Base-by-base conservation (phyloP, 2,888 invertebrate species). In the Congeria kusceri region DNA sequence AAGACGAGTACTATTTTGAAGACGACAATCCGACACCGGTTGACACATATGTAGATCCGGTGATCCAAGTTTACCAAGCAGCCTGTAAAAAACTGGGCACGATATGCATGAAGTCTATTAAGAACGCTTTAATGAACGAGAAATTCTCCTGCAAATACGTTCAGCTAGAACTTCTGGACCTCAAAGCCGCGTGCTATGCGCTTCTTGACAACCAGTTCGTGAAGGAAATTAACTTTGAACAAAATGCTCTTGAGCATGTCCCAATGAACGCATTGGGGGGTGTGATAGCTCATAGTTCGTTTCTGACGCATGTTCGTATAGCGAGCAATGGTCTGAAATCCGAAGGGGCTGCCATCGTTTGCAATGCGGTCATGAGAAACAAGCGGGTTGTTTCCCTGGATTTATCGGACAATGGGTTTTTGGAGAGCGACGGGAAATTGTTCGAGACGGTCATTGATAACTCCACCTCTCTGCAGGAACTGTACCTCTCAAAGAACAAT, bases 401-500 rank as follows among this genome's bases (percentile, higher is more conserved):
- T 81, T 66, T 88, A 3, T 87, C 87, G 63, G 86, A 86, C 64
- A 88, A 87, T 63, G 78, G 78, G 9, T 76, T 88, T 9, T 59
- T 63, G 0, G 88, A 88, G 25, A 83, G 76, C 1, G 88, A 87
- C 61, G 87, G 83, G 11, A 58, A 70, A 27, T 70, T 69, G n/a
- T 80, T 87, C 29, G 80, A 83, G 72, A 63, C 57, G 47, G 29
- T 80, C 4, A 58, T 80, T 3, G 70, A 83, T 58, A 64, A 75
- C 20, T 80, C 83, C 18, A 66, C 74, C 23, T 77, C 76, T 3
- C 67, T 89, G 11, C 49, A 70, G 49, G 86, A 86, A 56, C 71
- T 89, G 18, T 70, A 86, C 68, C 72, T 89, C 1, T 79, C 86
- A 27, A 83, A 88, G 62, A 89, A 89, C 63, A 80, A 84, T 65